A percentile compares a stretch with the other conserved stretches of the same genome.
phyloP scores from a whole-genome alignment of 2,888 invertebrate species.

The Pollenia labialis region DNA sequence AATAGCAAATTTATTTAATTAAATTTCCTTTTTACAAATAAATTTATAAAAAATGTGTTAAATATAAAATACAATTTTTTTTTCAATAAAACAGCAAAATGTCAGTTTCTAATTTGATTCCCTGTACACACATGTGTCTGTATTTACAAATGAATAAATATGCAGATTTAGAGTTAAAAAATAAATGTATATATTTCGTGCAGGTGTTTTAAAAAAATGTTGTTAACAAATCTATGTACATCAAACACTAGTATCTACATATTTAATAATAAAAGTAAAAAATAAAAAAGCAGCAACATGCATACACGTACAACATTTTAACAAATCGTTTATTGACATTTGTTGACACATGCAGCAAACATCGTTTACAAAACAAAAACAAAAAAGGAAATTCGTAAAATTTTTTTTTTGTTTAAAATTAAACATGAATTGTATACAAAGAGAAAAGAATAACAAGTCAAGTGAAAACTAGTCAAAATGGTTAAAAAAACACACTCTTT shows the following conservation, averaged over 20 bases:
- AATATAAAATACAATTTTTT: not conserved
- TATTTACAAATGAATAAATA: slow-evolving; percentile 47
- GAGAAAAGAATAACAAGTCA: slow-evolving; percentile 11
- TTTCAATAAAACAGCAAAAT: slow-evolving; percentile 16
- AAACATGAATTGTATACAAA: slow-evolving; percentile 12
- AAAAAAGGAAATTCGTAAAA: not conserved
- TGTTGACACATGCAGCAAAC: slow-evolving; percentile 73
- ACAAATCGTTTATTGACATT: slow-evolving; percentile 74
- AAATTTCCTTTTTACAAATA: not conserved
- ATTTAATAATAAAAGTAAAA: slow-evolving; percentile 9
- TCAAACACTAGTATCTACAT: not conserved
- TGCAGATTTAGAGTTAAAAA: slow-evolving; percentile 29
- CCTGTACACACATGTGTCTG: not conserved
- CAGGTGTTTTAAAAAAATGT: slow-evolving; percentile 49
- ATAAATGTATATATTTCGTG: slow-evolving; percentile 16
- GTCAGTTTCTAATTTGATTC: slow-evolving; percentile 43
- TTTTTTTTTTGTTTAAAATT: slow-evolving; percentile 4
- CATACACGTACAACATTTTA: slow-evolving; percentile 70
- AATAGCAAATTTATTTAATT: not conserved
- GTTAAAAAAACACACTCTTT: not conserved
- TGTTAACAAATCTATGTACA: slow-evolving; percentile 11
- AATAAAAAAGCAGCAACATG: slow-evolving; percentile 26
- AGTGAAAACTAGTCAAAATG: slow-evolving; percentile 41
- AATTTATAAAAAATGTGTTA: not conserved
- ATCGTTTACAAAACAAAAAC: slow-evolving; percentile 44